phyloP scores from a whole-genome alignment of 2,113 vertebrate genomes.

The Isurus oxyrinchus region DNA sequence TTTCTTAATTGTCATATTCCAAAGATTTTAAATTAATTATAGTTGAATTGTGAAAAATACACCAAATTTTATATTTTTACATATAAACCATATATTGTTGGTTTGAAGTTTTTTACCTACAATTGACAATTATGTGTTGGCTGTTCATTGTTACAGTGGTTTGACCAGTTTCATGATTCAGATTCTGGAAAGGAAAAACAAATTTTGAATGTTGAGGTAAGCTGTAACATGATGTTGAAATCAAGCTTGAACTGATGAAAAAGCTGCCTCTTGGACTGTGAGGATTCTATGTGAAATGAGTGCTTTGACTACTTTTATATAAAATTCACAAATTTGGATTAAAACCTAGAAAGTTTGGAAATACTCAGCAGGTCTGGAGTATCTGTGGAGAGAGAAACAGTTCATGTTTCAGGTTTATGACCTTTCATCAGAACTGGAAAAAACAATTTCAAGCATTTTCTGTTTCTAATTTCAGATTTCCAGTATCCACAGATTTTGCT shows the following conservation, averaged over 20 bases:
- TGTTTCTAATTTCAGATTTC: background rate
- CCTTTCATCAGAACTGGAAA: background rate
- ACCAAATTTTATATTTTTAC: background rate
- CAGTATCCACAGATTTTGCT: background rate
- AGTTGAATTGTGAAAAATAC: background rate
- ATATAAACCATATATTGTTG: background rate
- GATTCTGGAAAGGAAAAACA: background rate
- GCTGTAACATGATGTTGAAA: background rate
- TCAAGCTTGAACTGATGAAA: background rate
- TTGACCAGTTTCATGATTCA: conserved; percentile 18
- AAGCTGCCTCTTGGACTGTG: background rate
- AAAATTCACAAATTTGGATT: background rate
- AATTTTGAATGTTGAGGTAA: background rate
- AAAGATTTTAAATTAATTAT: background rate
- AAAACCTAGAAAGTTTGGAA: too few relatives aligned
- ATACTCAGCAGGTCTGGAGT: too few relatives aligned
- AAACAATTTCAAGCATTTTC: background rate
- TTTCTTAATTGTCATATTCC: background rate
- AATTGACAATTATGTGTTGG: background rate
- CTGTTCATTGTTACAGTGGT: background rate
- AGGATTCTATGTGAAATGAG: background rate
- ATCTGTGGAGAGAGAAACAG: background rate
- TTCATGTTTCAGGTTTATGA: background rate
- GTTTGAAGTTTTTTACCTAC: background rate
- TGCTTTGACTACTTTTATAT: background rate